Evolutionary conservation across 2,113 vertebrate species (phyloP).

Genomic region (Paramisgurnus dabryanus): DNA sequence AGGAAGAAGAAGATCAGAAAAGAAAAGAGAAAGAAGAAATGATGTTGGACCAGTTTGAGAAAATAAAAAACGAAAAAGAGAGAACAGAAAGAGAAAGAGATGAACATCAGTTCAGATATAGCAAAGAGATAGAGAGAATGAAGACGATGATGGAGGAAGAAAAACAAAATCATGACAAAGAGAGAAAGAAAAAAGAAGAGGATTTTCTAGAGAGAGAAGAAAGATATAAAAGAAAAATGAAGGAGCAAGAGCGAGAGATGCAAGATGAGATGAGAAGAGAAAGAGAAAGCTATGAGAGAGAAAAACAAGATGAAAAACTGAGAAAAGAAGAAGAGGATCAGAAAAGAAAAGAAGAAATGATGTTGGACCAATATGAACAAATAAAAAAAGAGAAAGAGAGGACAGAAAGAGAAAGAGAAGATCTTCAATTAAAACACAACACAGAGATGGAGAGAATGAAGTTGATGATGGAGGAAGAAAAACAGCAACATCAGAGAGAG

Average conservation of each 20-base stretch:
- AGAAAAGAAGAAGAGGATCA: too few species aligned
- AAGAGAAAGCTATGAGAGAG: too few species aligned
- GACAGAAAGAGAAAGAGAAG: too few species aligned
- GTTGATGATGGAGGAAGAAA: too few species aligned
- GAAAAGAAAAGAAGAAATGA: too few species aligned
- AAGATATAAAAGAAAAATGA: not conserved
- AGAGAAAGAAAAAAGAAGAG: not conserved
- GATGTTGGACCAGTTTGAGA: conserved; percentile 32
- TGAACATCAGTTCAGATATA: conserved; percentile 64
- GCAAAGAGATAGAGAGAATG: conserved; percentile 77
- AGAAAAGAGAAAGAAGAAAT: conserved; percentile 71
- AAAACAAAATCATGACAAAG: conserved; percentile 21
- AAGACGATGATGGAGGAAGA: not conserved
- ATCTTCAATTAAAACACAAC: too few species aligned
- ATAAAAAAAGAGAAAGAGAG: conserved; percentile 16
- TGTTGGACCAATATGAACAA: too few species aligned
- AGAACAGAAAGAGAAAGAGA: too few species aligned
- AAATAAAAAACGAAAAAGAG: not conserved
- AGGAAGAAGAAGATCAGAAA: conserved; percentile 7
- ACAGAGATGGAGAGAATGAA: too few species aligned
- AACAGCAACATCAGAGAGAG: too few species aligned
- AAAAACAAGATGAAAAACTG: too few species aligned
- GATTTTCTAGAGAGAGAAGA: not conserved
- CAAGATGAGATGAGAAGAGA: too few species aligned
- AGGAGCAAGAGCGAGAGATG: not conserved